Evolutionary conservation across 2,888 invertebrate species (phyloP), one percentile per base, ranked within the genome.

Genomic region (Pterostichus madidus): DNA sequence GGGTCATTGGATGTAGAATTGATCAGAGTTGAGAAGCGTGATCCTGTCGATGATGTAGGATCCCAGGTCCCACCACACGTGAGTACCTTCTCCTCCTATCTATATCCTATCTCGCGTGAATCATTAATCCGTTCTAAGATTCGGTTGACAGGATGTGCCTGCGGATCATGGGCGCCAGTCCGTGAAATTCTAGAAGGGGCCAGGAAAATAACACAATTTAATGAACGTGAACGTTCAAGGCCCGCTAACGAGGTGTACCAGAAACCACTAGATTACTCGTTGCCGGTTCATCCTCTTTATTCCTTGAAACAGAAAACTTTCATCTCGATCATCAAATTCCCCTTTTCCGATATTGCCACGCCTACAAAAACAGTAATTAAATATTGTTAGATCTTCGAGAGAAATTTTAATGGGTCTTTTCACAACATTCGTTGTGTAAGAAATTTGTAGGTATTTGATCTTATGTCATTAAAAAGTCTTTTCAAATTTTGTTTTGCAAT

Each of bases 221-320:
- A 80, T 80, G 64, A 64, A 31, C 64, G 64, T 17, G 52, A 68
- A 68, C 68, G 52, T 52, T 77, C 13, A 11, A 71, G 76, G 15
- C 31, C 46, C 61, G 73, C 84, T 86, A 86, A 86, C 86, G 86
- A 86, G 86, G 86, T 86, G 85, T 86, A 85, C 84, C 85, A 86
- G 86, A 86, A 87, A 87, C 86, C 87, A 84, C 85, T 85, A 86
- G 86, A 86, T 86, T 86, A 86, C 85, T 84, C 83, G 84, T 85
- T 86, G 86, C 86, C 84, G 85, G 84, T 86, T 85, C 85, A 84
- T 84, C 85, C 85, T 85, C 84, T 81, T 84, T 84, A 5, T 59
- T 15, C 59, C 59, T 53, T 17, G 17, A 53, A 53, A 53, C 53
- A 84, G 46, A 75, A 83, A 73, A 83, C 80, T 61, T 49, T 49